Conservation (phyloP, 2,888 invertebrate genomes). For the Limulus polyphemus region DNA sequence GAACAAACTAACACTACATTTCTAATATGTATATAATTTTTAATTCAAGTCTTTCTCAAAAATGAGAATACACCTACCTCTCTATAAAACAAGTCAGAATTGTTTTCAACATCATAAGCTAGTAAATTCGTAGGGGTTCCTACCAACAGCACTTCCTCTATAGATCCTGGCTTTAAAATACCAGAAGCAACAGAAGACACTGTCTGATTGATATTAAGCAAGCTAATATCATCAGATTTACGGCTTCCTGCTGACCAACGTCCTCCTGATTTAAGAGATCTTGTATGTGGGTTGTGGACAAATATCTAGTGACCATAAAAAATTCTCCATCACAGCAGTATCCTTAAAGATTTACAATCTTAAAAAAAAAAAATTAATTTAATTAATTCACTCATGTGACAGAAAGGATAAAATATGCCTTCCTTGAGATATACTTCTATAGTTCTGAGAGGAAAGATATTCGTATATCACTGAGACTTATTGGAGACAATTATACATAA, state of each 20-base stretch:
- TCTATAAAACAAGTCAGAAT: conserved; percentile 78
- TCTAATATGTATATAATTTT: not conserved
- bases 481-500: too few relatives aligned
- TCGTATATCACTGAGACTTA: too few relatives aligned
- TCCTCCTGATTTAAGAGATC: conserved; percentile 45
- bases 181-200: conserved; percentile 65
- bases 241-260: conserved; percentile 40
- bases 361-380: too few relatives aligned
- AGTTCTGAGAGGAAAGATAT: too few relatives aligned
- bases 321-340: not conserved
- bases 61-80: conserved; percentile 45
- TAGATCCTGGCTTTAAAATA: conserved; percentile 48
- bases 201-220: conserved; percentile 65
- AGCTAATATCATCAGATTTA: conserved; percentile 39
- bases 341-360: not conserved
- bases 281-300: conserved; percentile 67
- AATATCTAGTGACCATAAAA: conserved; percentile 47
- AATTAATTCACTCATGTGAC: too few relatives aligned
- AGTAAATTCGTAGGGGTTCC: conserved; percentile 61
- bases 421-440: too few relatives aligned
- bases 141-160: conserved; percentile 59
- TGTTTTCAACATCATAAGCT: conserved; percentile 82
- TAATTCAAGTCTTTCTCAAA: not conserved
- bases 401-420: too few relatives aligned
- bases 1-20: conserved; percentile 3